Evolutionary conservation across 2,888 invertebrate genomes (phyloP).

Genomic region (Andrena bicolor): DNA sequence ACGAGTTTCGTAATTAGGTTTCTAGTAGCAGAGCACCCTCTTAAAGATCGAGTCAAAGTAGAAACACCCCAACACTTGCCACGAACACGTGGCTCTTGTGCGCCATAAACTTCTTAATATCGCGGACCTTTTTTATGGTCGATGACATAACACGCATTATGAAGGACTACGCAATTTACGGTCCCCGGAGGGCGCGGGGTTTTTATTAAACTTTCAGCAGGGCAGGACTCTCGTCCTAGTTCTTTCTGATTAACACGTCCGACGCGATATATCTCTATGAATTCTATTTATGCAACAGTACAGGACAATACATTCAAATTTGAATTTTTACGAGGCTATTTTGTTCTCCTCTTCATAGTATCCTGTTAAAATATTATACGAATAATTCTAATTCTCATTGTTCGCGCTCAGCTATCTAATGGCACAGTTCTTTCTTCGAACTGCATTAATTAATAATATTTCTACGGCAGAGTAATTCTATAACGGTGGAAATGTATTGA

Average conservation of each 20-base stretch:
- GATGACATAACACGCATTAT: constrained; percentile 28
- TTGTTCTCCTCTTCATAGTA: background rate
- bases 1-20: background rate
- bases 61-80: background rate
- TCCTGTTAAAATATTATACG: background rate
- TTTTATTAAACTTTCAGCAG: constrained; percentile 53
- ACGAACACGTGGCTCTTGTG: background rate
- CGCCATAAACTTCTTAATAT: constrained; percentile 43
- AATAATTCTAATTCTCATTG: background rate
- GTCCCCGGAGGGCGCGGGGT: background rate
- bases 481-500: background rate
- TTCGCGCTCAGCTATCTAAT: background rate
- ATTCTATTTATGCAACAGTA: background rate
- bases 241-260: constrained; percentile 9
- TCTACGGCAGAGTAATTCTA: background rate
- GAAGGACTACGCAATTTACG: constrained; percentile 32
- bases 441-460: background rate
- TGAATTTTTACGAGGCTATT: background rate
- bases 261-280: constrained; percentile 1
- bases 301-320: background rate
- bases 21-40: background rate
- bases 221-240: background rate
- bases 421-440: background rate
- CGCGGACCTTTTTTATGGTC: constrained; percentile 34
- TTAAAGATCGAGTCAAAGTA: background rate